Percentiles rank a stretch among this genome's conserved stretches.
Conservation (phyloP, 30 jellyfish, hydroid and myxozoan genomes). For the Turritopsis dohrnii region DNA sequence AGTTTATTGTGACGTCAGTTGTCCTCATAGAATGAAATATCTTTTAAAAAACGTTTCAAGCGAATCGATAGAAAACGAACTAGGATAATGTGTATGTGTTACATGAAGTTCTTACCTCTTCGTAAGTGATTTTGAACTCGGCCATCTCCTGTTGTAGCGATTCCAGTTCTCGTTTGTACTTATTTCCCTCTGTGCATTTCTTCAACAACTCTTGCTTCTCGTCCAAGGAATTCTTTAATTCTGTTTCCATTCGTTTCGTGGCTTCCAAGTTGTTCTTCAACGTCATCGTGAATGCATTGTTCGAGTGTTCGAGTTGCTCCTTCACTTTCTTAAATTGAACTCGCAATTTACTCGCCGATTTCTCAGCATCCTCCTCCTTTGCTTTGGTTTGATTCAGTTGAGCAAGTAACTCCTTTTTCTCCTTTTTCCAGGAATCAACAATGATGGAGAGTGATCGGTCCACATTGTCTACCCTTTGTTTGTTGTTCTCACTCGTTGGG, state of each 20-base stretch:
- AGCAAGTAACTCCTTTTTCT: conserved; percentile 52
- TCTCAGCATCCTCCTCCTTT: conserved; percentile 52
- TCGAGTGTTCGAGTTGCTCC: conserved; percentile 73
- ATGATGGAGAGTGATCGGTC: conserved; percentile 62
- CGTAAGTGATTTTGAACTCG: conserved; percentile 30
- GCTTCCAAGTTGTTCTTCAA: conserved; percentile 59
- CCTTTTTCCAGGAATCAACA: conserved; percentile 62
- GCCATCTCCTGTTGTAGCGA: conserved; percentile 35
- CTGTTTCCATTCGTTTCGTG: conserved; percentile 60
- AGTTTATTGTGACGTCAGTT: too few species aligned
- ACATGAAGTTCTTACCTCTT: conserved; percentile 16
- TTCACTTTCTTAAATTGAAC: conserved; percentile 63
- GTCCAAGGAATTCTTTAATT: conserved; percentile 28
- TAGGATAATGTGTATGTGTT: too few species aligned
- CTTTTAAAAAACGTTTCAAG: too few species aligned
- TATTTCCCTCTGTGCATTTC: conserved; percentile 24
- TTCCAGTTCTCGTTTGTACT: conserved; percentile 27
- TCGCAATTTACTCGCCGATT: conserved; percentile 64
- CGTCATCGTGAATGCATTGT: conserved; percentile 49
- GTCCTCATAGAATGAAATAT: too few species aligned
- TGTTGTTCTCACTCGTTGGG: not conserved
- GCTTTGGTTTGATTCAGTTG: conserved; percentile 47
- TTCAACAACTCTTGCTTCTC: conserved; percentile 46
- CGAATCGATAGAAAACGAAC: too few species aligned
- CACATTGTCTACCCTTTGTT: conserved; percentile 44